Base-by-base conservation (phyloP, 2,888 invertebrate species). In the Macrosoma leucophasiata region DNA sequence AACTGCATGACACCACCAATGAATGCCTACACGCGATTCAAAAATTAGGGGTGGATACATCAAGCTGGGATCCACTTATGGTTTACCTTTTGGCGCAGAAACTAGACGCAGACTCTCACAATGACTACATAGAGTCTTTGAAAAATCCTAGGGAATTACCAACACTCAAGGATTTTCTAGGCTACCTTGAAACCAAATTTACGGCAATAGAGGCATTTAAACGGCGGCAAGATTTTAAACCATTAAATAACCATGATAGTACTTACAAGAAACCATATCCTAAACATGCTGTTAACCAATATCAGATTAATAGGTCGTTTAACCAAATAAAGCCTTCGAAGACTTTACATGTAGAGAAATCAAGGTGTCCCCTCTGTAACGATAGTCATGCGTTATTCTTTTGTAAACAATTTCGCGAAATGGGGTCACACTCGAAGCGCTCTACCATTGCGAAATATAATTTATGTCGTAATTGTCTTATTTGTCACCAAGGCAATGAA, bases 111-210 rank as follows among this genome's bases (percentile, higher is more conserved):
- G 34, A 35, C 12, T 29, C 29, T 8, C 19, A 35, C 17, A 22
- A 8, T 6, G 27, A 41, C 14, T 38, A 41, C 17, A 26, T 35
- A 4, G 19, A 12, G 9, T 30, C 42, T 7, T 7, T 33, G 3
- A 26, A 35, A 24, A 5, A 24, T 2, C 28, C 22, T 2, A 12
- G 34, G 3, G 34, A 29, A 6, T 13, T 28, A 8, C 39, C 42
- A 6, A 13, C 6, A 2, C 15, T 42, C 6, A 10, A 29, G 10
- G 33, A 39, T 3, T 39, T 39, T 30, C 20, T 42, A 13, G 10
- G 13, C 7, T 42, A 33, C 19, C 18, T 42, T 12, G 38, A 42
- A 23, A 24, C 3, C 3, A 42, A 38, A 19, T 42, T 42, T 31
- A 42, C 21, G 6, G 7, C 18, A 5, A 18, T 39, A 8, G 42